Percentiles rank a stretch among this genome's conserved stretches.
phyloP scores from a whole-genome alignment of 2,113 vertebrate species.

The Trachemys scripta region DNA sequence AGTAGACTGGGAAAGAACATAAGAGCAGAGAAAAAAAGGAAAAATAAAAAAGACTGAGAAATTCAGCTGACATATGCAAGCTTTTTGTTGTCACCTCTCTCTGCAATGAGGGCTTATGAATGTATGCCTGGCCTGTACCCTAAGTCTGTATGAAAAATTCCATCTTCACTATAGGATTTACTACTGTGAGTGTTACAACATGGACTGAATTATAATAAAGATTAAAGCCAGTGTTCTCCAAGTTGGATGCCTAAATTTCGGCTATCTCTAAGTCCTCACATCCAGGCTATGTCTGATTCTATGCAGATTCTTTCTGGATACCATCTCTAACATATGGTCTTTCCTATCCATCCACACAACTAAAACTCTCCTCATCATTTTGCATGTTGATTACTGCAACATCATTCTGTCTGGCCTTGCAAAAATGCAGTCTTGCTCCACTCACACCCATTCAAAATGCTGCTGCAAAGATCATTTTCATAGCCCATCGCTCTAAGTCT shows the following conservation, averaged over 20 bases:
- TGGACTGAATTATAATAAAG: background rate
- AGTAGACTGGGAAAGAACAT: background rate
- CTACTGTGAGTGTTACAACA: background rate
- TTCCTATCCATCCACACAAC: background rate
- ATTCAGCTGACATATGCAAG: background rate
- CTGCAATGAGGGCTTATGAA: background rate
- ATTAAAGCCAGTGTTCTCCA: background rate
- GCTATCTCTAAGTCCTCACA: background rate
- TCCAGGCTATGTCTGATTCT: background rate
- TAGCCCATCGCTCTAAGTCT: background rate
- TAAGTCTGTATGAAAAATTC: background rate
- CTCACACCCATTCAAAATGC: accelerated
- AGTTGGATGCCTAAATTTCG: background rate
- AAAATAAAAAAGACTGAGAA: background rate
- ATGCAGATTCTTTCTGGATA: background rate
- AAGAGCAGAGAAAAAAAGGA: background rate
- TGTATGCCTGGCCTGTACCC: background rate
- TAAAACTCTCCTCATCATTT: background rate
- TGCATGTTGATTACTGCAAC: background rate
- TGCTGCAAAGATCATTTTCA: background rate
- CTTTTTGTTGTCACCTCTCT: background rate
- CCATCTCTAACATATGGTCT: background rate
- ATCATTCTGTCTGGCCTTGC: background rate
- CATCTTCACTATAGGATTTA: background rate
- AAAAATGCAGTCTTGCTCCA: background rate